A percentile compares a stretch with the other conserved stretches of the same genome.
Conservation (phyloP, 2,888 invertebrate species). For the Caenorhabditis sulstoni region DNA sequence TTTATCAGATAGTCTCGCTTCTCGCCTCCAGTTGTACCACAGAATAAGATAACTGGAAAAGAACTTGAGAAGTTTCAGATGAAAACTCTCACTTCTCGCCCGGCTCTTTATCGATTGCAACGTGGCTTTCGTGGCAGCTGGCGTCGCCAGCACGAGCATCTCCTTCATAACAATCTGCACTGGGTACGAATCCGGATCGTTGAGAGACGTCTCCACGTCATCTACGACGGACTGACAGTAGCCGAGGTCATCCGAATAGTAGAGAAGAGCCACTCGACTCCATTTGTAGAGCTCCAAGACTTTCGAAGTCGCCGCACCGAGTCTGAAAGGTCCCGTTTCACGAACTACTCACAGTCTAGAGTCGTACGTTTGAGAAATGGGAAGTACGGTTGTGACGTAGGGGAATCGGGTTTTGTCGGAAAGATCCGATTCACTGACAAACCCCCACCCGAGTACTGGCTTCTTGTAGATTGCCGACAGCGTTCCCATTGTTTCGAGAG, state of each 20-base stretch:
- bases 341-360: background rate
- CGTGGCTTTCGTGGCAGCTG: background rate
- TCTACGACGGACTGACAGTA: conserved; percentile 55
- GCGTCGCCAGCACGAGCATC: conserved; percentile 3
- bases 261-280: conserved; percentile 55
- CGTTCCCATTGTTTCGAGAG: conserved; percentile 48
- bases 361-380: conserved; percentile 44
- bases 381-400: conserved; percentile 43
- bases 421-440: conserved; percentile 46
- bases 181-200: conserved; percentile 25
- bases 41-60: conserved; percentile 29
- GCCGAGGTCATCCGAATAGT: conserved; percentile 32
- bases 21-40: conserved; percentile 31
- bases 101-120: conserved; percentile 24
- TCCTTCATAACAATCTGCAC: conserved; percentile 40
- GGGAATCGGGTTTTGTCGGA: conserved; percentile 52
- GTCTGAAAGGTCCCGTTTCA: conserved; percentile 26
- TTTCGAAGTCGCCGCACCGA: conserved; percentile 48
- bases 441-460: conserved; percentile 61
- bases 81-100: conserved; percentile 18
- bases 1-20: conserved; percentile 44
- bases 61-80: background rate
- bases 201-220: conserved; percentile 51
- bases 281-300: conserved; percentile 53
- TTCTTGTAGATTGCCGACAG: conserved; percentile 53